Percentiles rank a stretch among this genome's conserved stretches.
Conservation (phyloP, 2,113 vertebrate species). For the Caracal caracal region DNA sequence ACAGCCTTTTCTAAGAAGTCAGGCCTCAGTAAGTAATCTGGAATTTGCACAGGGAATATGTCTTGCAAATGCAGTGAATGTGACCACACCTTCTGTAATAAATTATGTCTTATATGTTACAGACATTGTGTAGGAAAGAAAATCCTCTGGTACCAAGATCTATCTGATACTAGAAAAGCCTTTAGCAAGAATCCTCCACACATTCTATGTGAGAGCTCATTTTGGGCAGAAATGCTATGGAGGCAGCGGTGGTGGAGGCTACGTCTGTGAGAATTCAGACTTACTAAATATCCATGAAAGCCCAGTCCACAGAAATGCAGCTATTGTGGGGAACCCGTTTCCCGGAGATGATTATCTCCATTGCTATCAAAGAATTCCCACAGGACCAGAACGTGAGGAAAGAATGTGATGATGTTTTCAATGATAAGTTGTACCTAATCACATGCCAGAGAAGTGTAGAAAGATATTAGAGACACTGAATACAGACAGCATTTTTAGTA, state of each 20-base stretch:
- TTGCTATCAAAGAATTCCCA: not conserved
- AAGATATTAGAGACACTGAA: not conserved
- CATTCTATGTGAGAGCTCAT: not conserved
- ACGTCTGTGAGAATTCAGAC: not conserved
- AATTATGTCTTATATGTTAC: constrained; percentile 7
- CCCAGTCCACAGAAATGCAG: not conserved
- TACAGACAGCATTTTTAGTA: not conserved
- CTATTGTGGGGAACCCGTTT: not conserved
- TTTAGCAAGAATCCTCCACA: not conserved
- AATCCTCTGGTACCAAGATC: not conserved
- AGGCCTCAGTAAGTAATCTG: not conserved
- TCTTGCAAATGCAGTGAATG: not conserved
- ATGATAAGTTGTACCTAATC: not conserved
- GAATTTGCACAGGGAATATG: not conserved
- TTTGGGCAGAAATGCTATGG: not conserved
- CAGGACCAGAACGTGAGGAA: not conserved
- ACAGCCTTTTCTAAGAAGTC: not conserved
- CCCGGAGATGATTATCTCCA: not conserved
- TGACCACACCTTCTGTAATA: not conserved
- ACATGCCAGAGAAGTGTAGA: not conserved
- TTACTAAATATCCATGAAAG: not conserved
- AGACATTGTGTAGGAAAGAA: not conserved
- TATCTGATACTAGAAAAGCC: not conserved
- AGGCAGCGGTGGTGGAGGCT: not conserved
- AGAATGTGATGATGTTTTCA: not conserved